Conservation (phyloP, 2,797 vertebrate species). For the Esox lucius region DNA sequence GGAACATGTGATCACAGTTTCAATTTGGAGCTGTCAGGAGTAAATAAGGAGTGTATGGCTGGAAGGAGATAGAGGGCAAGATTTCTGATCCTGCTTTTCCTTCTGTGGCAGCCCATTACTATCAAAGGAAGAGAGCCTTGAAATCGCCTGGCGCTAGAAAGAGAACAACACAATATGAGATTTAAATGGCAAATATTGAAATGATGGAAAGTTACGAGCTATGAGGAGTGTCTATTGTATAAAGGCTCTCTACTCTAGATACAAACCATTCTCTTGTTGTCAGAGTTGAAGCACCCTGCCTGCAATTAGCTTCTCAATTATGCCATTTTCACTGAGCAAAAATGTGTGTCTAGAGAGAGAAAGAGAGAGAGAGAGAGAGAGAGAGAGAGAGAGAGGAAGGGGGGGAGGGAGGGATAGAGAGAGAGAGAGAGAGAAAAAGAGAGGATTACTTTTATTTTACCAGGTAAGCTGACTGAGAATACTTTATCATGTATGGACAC, state of each 20-base stretch:
- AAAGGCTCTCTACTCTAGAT: constrained; percentile 5
- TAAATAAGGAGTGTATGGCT: constrained; percentile 63
- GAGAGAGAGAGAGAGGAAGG: background rate
- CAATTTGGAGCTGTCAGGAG: constrained; percentile 71
- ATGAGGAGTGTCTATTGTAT: constrained; percentile 3
- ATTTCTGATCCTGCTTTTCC: constrained; percentile 55
- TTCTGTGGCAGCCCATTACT: constrained; percentile 44
- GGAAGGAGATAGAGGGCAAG: constrained; percentile 51
- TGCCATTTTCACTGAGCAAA: background rate
- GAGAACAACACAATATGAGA: constrained; percentile 39
- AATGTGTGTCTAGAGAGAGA: background rate
- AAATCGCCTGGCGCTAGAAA: constrained; percentile 45
- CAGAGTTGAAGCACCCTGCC: background rate
- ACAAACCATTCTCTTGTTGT: constrained; percentile 2
- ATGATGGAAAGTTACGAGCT: constrained; percentile 18
- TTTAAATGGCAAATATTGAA: constrained; percentile 21
- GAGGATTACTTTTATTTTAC: too few relatives aligned
- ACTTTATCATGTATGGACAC: constrained; percentile 44
- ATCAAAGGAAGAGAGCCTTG: constrained; percentile 42
- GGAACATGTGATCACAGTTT: constrained; percentile 74
- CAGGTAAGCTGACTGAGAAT: background rate
- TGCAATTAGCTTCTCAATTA: background rate
- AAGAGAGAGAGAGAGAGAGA: background rate
- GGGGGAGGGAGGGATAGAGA: too few relatives aligned
- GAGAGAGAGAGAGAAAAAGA: background rate